Evolutionary conservation across 2,113 vertebrate species (phyloP), one percentile per base, ranked within the genome.

Genomic region (Oriolus oriolus): DNA sequence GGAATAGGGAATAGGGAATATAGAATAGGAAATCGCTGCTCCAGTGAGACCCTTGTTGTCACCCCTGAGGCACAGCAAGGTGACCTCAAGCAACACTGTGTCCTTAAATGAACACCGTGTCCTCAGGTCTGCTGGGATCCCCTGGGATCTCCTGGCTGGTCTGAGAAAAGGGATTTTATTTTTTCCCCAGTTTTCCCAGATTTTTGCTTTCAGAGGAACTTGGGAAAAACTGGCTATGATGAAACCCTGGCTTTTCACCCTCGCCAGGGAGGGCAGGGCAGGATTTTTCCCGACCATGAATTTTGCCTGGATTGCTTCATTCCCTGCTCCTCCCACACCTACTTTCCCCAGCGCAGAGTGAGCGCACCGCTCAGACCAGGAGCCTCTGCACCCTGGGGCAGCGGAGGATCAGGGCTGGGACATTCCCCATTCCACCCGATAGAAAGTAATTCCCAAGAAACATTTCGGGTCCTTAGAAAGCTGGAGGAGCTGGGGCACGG

Each of bases 281-380:
- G 59, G 22, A 42, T 42, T 92, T 85, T 63, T 18, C 42, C 59
- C 30, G 37, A 16, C 27, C 31, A 4, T 24, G 31, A 73, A n/a
- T 71, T 89, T 75, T 91, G 18, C 49, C 50, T 41, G 7, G 31
- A 13, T 16, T 39, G 13, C 30, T 68, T 63, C 19, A 1, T 54
- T 64, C 50, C 41, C 49, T 49, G 41, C 33, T 45, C 39, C 68
- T 80, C 49, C 49, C 28, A 28, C 71, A 5, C 42, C 44, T 23
- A 0, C 70, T 82, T 65, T 24, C 7, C 3, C 52, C 56, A 14
- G 11, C 2, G 8, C 8, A 28, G 53, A 79, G 45, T 0, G 6
- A 61, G 26, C 27, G 41, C 18, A 24, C 17, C 1, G 3, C 31
- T 81, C 41, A 57, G 54, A 49, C 44, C 35, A 69, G 66, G n/a